Percentiles rank a stretch among this genome's conserved stretches.
Evolutionary conservation across 2,797 vertebrate genomes (phyloP).

Genomic region (Pangasius sanitwongsei): DNA sequence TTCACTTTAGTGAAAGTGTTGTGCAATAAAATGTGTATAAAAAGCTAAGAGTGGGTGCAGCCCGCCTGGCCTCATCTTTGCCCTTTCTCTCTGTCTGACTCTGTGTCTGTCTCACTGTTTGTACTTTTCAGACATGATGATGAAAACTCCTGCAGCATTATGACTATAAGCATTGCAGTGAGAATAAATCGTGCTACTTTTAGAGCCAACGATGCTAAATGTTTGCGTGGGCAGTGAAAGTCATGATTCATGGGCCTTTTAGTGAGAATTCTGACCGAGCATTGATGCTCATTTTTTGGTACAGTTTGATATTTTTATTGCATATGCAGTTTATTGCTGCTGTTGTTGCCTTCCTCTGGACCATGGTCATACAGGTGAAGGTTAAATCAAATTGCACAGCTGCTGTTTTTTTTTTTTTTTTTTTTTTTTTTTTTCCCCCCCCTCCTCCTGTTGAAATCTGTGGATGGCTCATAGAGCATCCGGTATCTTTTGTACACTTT

Average conservation of each 20-base stretch:
- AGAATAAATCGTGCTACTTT: conserved; percentile 7
- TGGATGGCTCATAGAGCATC: background rate
- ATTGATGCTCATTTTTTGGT: conserved; percentile 23
- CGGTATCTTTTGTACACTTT: background rate
- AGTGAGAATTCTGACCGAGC: conserved; percentile 13
- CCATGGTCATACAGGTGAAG: background rate
- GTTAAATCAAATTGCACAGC: background rate
- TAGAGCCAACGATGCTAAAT: conserved; percentile 15
- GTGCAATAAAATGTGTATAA: background rate
- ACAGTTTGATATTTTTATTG: conserved; percentile 2
- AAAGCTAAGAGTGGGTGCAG: conserved; percentile 20
- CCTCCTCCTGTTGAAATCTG: background rate
- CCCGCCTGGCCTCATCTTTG: conserved; percentile 2
- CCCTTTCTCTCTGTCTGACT: conserved; percentile 20
- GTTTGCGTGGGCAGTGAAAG: conserved; percentile 20
- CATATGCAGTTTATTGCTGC: background rate
- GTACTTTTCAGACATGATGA: background rate
- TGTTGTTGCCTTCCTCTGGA: background rate
- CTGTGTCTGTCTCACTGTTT: background rate
- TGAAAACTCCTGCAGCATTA: conserved; percentile 24
- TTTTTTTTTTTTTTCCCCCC: background rate
- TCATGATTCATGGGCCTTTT: conserved; percentile 9
- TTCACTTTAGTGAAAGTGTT: background rate
- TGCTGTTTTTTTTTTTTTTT: background rate
- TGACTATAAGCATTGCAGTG: background rate